Conservation (phyloP, 1,140 invertebrate species). For the Trichoplusia ni region DNA sequence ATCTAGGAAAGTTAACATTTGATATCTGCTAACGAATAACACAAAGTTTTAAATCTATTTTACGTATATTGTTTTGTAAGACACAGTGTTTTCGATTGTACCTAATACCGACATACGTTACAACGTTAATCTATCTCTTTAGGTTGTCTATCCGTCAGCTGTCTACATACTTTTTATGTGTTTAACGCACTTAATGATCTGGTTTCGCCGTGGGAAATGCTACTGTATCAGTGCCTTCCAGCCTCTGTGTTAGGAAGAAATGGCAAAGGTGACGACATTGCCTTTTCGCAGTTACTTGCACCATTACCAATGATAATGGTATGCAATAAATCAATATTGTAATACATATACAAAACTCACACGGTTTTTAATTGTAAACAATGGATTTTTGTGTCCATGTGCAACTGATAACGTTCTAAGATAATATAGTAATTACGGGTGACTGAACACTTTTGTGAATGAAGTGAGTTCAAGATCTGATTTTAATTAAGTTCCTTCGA, state of each 20-base stretch:
- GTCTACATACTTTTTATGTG: slow-evolving; percentile 8
- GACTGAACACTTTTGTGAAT: neutral
- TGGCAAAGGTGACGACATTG: slow-evolving; percentile 34
- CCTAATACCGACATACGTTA: too few relatives aligned
- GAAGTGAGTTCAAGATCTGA: neutral
- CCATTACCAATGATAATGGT: slow-evolving; percentile 32
- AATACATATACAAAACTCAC: slow-evolving; percentile 40
- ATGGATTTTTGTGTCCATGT: slow-evolving; percentile 4
- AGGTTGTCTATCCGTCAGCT: slow-evolving; percentile 8
- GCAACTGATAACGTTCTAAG: slow-evolving; percentile 12
- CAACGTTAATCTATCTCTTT: too few relatives aligned
- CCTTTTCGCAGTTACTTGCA: slow-evolving; percentile 31
- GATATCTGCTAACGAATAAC: too few relatives aligned
- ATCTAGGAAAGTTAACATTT: too few relatives aligned
- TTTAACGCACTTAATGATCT: slow-evolving; percentile 12
- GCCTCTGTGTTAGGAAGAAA: slow-evolving; percentile 34
- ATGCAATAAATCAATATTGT: slow-evolving; percentile 43
- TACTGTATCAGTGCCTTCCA: slow-evolving; percentile 20
- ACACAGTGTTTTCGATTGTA: too few relatives aligned
- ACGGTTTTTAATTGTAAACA: slow-evolving; percentile 40
- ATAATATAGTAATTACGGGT: neutral
- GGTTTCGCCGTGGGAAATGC: slow-evolving; percentile 28
- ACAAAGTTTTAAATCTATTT: too few relatives aligned
- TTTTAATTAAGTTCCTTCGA: too few relatives aligned
- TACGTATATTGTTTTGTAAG: too few relatives aligned